Evolutionary conservation across 2,888 invertebrate genomes (phyloP), one percentile per base, ranked within the genome.

Genomic region (Tortricodes alternella): DNA sequence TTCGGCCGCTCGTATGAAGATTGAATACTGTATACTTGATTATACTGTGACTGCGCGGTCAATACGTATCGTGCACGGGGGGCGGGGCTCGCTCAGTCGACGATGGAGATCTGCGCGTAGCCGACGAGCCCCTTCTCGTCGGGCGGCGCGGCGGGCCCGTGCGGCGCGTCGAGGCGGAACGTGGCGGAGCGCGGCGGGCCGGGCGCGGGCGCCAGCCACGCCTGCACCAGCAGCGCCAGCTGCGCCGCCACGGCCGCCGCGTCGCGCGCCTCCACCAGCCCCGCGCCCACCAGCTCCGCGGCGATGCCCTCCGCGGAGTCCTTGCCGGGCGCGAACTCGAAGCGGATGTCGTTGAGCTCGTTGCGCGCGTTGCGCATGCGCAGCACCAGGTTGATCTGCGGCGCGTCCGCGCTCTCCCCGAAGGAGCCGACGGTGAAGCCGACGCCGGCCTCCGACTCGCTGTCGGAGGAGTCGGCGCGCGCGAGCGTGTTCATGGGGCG

Each of bases 281-380:
- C 98, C 44, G 99, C 99, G 64, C 98, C 98, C 39, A 99, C 99
- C 70, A 99, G 91, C 89, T 99, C 99, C n/a, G 96, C 94, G 11
- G 99, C 97, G 69, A 99, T 98, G 51, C 98, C 98, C 83, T 98
- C 98, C 0, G 98, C 94, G 0, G 96, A 95, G 81, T 97, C 97
- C 82, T 96, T 96, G 37, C 97, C 97, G 32, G 97, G 94, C 38
- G 97, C 95, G 89, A 98, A 99, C 89, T 99, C 99, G 89, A 99
- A 99, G 72, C 98, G 94, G 76, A 99, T 99, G 84, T 99, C 99
- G 88, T 99, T 99, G 64, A 99, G 92, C 86, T 99, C 99, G 63
- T 96, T 93, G 69, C 95, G 95, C 53, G 95, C 93, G 91, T 99
- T 99, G 68, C 97, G 94, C 94, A 97, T 96, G 82, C 97, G 93